Evolutionary conservation across 2,888 invertebrate genomes (phyloP), one percentile per base, ranked within the genome.

Genomic region (Aleiodes testaceus): DNA sequence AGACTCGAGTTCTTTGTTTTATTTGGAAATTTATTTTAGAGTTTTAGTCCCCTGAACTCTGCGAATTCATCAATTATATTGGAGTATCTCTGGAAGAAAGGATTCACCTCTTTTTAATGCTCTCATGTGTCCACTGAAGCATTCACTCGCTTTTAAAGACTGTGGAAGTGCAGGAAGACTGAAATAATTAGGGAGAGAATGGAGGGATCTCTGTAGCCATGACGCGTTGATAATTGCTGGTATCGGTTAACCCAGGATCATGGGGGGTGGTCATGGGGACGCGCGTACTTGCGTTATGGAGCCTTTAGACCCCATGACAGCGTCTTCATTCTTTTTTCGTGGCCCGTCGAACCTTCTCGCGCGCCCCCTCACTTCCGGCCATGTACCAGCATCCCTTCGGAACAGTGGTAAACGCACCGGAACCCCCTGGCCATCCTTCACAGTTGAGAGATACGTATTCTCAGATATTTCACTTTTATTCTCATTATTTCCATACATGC

Each of bases 201-300:
- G 45, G 14, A 63, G 45, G 47, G 63, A 45, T 63, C 20, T 3
- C 44, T 75, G 82, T 81, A 82, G 80, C 80, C 80, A 79, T 78
- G 81, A 80, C 85, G 87, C 86, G 87, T 86, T 87, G 85, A 85
- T 87, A 87, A 87, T 87, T 87, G 87, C 85, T 85, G 85, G 85
- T 87, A 87, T 87, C 87, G 87, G 87, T 87, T 87, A 87, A 86
- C 86, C 87, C 82, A 75, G 79, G 81, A 67, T 67, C 79, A 76
- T 76, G 73, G 78, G 71, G 79, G 77, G 73, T 77, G 80, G 81
- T 78, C 76, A 79, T 73, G 75, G 79, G 75, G 77, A 76, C 55
- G 55, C 73, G 63, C 70, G 66, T 69, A 73, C 76, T 52, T 18
- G 20, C 44, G 45, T 67, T 42, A 47, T 20, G 74, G 77, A 73